phyloP scores from a whole-genome alignment of 2,888 invertebrate species.

The Toxonevra muliebris region DNA sequence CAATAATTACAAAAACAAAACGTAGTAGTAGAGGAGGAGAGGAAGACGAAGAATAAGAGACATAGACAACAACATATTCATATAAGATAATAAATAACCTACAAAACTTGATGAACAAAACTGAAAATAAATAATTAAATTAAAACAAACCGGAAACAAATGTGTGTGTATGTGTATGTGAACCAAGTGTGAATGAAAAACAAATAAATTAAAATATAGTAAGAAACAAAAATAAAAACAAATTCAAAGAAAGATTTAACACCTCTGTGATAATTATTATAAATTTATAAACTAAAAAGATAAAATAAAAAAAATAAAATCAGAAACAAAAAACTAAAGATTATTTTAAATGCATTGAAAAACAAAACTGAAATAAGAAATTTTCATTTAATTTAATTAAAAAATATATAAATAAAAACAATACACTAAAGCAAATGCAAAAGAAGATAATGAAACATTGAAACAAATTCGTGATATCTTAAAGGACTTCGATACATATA shows the following conservation, averaged over 20 bases:
- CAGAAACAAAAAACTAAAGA: slow-evolving; percentile 49
- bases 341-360: slow-evolving; percentile 49
- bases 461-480: slow-evolving; percentile 66
- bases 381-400: slow-evolving; percentile 49
- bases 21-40: slow-evolving; percentile 33
- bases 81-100: slow-evolving; percentile 28
- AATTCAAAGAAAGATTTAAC: slow-evolving; percentile 65
- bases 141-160: slow-evolving; percentile 20
- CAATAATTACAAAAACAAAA: slow-evolving; percentile 38
- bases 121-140: slow-evolving; percentile 16
- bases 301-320: slow-evolving; percentile 50
- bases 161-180: slow-evolving; percentile 37
- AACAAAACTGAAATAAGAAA: slow-evolving; percentile 45
- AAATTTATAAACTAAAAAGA: slow-evolving; percentile 63
- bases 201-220: slow-evolving; percentile 53
- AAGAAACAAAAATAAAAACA: slow-evolving; percentile 52
- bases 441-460: slow-evolving; percentile 64
- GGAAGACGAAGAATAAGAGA: slow-evolving; percentile 7
- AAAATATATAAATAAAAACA: slow-evolving; percentile 41
- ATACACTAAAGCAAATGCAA: slow-evolving; percentile 46
- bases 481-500: slow-evolving; percentile 66
- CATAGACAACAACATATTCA: slow-evolving; percentile 10
- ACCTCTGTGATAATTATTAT: slow-evolving; percentile 66
- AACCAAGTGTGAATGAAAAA: slow-evolving; percentile 58
- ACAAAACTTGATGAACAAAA: slow-evolving; percentile 30